Conservation (phyloP, 2,888 invertebrate species). For the Pomacea canaliculata region DNA sequence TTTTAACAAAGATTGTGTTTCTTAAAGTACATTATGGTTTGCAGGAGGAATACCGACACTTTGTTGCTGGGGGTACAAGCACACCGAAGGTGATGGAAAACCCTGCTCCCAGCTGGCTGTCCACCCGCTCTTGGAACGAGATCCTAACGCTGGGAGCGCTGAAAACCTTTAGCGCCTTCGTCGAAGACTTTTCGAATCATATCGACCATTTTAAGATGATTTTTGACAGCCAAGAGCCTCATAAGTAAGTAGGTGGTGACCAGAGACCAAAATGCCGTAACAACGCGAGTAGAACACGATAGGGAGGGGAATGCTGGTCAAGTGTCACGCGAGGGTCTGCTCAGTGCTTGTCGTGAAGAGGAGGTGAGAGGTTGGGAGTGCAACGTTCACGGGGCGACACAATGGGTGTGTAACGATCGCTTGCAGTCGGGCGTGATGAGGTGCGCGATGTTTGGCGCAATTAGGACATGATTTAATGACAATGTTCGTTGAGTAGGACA, state of each 20-base stretch:
- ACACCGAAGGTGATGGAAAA: slow-evolving; percentile 70
- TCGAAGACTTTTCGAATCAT: slow-evolving; percentile 75
- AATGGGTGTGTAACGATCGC: too few species aligned
- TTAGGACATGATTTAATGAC: too few species aligned
- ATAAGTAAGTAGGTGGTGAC: slow-evolving; percentile 51
- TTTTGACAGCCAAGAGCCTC: slow-evolving; percentile 69
- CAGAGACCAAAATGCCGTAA: not conserved
- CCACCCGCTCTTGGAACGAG: slow-evolving; percentile 68
- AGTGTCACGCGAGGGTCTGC: too few species aligned
- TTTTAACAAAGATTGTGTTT: too few species aligned
- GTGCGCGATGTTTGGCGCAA: too few species aligned
- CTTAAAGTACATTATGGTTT: not conserved
- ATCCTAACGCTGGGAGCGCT: slow-evolving; percentile 65
- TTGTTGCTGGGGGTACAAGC: slow-evolving; percentile 67
- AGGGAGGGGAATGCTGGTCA: too few species aligned
- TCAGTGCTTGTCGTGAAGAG: too few species aligned
- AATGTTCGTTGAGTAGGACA: too few species aligned
- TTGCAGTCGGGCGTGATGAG: too few species aligned
- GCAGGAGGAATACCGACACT: slow-evolving; percentile 69
- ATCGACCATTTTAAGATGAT: slow-evolving; percentile 63
- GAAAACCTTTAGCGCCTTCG: slow-evolving; percentile 65
- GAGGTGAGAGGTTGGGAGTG: too few species aligned
- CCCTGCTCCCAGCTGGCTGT: slow-evolving; percentile 69
- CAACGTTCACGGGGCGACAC: too few species aligned
- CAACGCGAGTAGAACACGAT: not conserved